Evolutionary conservation across 2,113 vertebrate genomes (phyloP).

Genomic region (Crotophaga sulcirostris): DNA sequence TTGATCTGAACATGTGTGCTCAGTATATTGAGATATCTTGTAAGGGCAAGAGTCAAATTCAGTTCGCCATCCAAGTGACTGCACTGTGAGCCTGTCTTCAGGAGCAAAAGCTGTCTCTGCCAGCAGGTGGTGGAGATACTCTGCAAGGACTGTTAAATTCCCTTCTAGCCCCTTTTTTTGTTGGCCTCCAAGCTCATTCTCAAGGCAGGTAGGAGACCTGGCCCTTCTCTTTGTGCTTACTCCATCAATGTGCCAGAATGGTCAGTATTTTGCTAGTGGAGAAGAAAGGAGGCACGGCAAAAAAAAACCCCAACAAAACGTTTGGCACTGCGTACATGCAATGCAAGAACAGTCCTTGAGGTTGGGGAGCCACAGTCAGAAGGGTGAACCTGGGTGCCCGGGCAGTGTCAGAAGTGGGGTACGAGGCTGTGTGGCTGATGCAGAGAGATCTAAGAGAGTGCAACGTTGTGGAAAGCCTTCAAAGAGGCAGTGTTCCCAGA

Average conservation of each 20-base stretch:
- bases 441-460: neutral
- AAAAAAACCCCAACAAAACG: rapidly evolving
- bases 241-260: neutral
- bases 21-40: neutral
- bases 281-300: neutral
- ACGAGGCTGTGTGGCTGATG: neutral
- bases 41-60: neutral
- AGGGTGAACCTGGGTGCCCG: neutral
- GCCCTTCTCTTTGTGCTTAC: neutral
- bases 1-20: neutral
- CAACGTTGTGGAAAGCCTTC: neutral
- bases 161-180: neutral
- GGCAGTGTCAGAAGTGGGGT: neutral
- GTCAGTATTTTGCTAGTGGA: neutral
- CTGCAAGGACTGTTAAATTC: neutral
- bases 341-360: neutral
- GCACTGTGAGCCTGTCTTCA: neutral
- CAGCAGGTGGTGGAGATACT: neutral
- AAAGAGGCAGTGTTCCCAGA: neutral
- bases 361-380: neutral
- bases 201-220: neutral
- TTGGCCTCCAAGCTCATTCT: neutral
- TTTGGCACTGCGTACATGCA: rapidly evolving
- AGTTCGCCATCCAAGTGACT: neutral
- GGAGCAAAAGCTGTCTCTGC: neutral